Conservation (phyloP, 2,113 vertebrate species). For the Lagopus muta region DNA sequence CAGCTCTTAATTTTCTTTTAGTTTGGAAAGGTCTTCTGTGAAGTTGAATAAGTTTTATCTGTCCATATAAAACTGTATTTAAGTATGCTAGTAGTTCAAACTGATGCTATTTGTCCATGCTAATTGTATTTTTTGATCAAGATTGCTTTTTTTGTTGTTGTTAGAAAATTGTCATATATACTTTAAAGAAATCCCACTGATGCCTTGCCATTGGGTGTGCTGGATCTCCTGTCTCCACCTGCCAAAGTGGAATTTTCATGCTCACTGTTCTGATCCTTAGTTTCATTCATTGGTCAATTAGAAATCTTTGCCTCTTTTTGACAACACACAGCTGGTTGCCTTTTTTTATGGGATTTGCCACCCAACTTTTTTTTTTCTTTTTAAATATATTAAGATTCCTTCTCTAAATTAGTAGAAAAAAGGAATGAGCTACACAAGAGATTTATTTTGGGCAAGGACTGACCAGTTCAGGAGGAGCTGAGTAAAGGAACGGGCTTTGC, state of each 20-base stretch:
- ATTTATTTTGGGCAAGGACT: not conserved
- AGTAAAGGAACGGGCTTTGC: constrained; percentile 20
- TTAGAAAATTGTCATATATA: not conserved
- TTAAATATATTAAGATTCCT: not conserved
- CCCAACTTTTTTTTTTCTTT: not conserved
- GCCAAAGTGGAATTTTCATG: not conserved
- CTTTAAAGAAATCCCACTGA: not conserved
- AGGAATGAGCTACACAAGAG: not conserved
- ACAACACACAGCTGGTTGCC: not conserved
- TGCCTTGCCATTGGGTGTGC: not conserved
- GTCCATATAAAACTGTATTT: not conserved
- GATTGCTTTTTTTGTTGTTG: not conserved
- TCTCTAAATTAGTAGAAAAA: not conserved
- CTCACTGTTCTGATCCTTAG: not conserved
- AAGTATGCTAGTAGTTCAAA: not conserved
- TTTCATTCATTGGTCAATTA: not conserved
- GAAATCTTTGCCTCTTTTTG: not conserved
- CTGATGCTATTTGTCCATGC: not conserved
- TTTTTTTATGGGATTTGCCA: not conserved
- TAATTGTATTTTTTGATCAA: not conserved
- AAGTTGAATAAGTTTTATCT: not conserved
- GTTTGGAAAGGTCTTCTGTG: not conserved
- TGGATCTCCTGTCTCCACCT: not conserved
- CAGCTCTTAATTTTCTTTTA: not conserved
- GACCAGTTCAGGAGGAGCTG: constrained; percentile 29